Percentiles rank a stretch among this genome's conserved stretches.
phyloP scores from a whole-genome alignment of 2,888 invertebrate species.

The Cinara cedri region DNA sequence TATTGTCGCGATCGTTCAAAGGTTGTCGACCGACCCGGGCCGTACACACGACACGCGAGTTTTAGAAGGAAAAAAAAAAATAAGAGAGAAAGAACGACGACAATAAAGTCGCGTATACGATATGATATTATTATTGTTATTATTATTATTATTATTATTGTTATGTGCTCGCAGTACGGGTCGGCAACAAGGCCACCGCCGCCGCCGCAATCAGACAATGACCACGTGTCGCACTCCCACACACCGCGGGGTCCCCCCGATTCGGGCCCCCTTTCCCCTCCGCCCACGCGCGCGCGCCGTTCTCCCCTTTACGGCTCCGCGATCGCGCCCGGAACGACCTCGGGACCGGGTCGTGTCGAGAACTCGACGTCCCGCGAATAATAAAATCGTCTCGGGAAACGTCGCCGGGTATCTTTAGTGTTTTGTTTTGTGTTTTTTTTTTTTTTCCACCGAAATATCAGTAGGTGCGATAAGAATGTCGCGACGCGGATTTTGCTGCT shows the following conservation, averaged over 20 bases:
- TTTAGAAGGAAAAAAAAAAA: no score
- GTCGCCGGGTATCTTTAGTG: no score
- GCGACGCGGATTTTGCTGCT: conserved; percentile 24
- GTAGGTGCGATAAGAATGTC: no score
- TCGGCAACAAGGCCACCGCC: conserved; percentile 1
- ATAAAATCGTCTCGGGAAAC: neutral
- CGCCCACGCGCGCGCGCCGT: neutral
- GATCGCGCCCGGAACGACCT: neutral
- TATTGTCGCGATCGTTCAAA: neutral
- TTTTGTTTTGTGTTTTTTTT: no score
- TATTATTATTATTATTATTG: neutral
- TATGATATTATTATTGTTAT: conserved; percentile 1
- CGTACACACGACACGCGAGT: conserved; percentile 1
- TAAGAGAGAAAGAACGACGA: neutral
- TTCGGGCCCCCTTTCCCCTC: neutral
- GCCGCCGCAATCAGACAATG: conserved; percentile 18
- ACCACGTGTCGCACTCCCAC: conserved; percentile 33
- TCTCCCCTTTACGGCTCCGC: no score
- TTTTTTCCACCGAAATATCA: no score
- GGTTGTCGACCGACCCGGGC: conserved; percentile 39
- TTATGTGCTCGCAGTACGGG: neutral
- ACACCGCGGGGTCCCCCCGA: conserved; percentile 23
- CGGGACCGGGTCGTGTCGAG: conserved; percentile 5
- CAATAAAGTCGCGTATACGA: neutral
- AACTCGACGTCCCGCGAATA: no score